Evolutionary conservation across 2,888 invertebrate species (phyloP).

Genomic region (Zelleria hepariella): DNA sequence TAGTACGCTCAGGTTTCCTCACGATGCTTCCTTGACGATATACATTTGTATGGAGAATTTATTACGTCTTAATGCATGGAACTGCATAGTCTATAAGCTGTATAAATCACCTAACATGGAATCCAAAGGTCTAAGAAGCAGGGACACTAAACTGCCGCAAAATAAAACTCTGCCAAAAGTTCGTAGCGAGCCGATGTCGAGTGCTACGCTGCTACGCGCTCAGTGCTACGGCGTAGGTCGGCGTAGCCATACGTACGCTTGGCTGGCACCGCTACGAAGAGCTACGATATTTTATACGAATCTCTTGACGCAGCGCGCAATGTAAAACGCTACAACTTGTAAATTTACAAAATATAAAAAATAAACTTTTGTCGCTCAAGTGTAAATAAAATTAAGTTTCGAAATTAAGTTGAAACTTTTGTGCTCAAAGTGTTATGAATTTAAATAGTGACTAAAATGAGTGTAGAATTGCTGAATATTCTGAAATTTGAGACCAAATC

Average conservation of each 20-base stretch:
- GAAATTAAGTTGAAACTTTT: neutral
- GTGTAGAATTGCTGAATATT: conserved; percentile 43
- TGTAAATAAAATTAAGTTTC: neutral
- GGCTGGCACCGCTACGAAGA: conserved; percentile 18
- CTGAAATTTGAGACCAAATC: conserved; percentile 40
- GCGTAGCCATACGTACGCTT: conserved; percentile 49
- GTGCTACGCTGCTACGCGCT: conserved; percentile 13
- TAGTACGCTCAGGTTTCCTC: too few relatives aligned
- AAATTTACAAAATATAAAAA: neutral
- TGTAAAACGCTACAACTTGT: neutral
- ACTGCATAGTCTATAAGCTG: too few relatives aligned
- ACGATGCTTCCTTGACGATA: too few relatives aligned
- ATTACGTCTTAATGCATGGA: too few relatives aligned
- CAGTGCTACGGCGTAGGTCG: conserved; percentile 62
- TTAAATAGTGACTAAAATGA: conserved; percentile 37
- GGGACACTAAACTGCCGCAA: too few relatives aligned
- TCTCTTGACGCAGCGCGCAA: neutral
- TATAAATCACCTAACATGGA: too few relatives aligned
- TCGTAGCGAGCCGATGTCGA: neutral
- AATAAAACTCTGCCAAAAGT: neutral
- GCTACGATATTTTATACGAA: conserved; percentile 35
- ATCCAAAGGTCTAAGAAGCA: too few relatives aligned
- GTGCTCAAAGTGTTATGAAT: conserved; percentile 16
- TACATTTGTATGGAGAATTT: too few relatives aligned
- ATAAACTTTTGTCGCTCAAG: neutral